Evolutionary conservation across 1,140 invertebrate genomes (phyloP).

Genomic region (Diplogasteroides magnus): DNA sequence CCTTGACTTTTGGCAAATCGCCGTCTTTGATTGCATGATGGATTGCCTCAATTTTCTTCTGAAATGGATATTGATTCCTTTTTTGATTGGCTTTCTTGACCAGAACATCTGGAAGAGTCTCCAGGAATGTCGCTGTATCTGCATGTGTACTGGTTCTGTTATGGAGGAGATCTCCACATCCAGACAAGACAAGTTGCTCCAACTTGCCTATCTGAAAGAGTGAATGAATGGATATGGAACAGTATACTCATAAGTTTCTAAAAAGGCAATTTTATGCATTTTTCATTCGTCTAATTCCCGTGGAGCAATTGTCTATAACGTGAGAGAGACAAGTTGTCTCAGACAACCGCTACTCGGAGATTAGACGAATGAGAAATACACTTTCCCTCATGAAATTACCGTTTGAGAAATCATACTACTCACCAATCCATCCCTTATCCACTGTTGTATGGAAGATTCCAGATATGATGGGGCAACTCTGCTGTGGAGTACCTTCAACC

Average conservation of each 20-base stretch:
- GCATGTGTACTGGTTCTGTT: constrained; percentile 67
- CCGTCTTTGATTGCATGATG: constrained; percentile 69
- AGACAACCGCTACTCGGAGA: too few species aligned
- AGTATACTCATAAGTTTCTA: too few species aligned
- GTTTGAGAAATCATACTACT: too few species aligned
- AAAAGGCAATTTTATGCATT: too few species aligned
- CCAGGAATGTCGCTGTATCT: constrained; percentile 66
- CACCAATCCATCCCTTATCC: constrained; percentile 50
- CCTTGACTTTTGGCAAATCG: constrained; percentile 63
- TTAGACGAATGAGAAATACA: too few species aligned
- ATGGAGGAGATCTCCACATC: constrained; percentile 64
- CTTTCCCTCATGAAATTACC: too few species aligned
- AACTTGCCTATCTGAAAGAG: constrained; percentile 56
- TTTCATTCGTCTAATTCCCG: too few species aligned
- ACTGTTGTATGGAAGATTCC: constrained; percentile 61
- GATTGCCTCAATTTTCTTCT: constrained; percentile 58
- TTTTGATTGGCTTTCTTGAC: constrained; percentile 56
- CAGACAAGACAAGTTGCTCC: constrained; percentile 58
- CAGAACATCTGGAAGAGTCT: constrained; percentile 67
- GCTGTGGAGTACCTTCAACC: constrained; percentile 45
- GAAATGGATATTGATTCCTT: constrained; percentile 26
- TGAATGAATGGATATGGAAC: too few species aligned
- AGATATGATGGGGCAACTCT: constrained; percentile 53
- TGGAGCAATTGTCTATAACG: too few species aligned
- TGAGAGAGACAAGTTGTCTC: too few species aligned